Evolutionary conservation across 2,797 vertebrate genomes (phyloP).

Genomic region (Oreochromis mossambicus): DNA sequence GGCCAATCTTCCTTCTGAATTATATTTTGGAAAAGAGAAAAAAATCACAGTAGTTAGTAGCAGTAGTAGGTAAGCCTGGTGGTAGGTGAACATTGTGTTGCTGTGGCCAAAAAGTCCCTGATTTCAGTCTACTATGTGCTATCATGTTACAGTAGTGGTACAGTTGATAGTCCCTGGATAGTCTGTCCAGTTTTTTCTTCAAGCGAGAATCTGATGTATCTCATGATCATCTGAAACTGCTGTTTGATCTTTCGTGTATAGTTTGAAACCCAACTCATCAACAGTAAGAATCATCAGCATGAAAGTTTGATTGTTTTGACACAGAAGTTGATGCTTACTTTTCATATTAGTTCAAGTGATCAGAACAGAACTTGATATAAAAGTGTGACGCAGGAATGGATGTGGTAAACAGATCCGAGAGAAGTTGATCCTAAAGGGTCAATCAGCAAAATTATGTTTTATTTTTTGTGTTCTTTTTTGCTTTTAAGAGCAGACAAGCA

Average conservation of each 20-base stretch:
- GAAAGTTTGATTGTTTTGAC: background rate
- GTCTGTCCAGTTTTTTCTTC: background rate
- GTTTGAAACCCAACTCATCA: background rate
- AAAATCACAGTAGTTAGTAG: background rate
- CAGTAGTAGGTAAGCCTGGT: background rate
- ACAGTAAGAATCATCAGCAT: background rate
- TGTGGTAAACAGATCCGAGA: background rate
- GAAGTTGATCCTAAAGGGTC: background rate
- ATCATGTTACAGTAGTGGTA: background rate
- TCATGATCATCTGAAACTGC: background rate
- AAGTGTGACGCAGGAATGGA: background rate
- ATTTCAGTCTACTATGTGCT: background rate
- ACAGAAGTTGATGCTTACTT: background rate
- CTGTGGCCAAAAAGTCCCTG: background rate
- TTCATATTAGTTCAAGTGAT: too few relatives aligned
- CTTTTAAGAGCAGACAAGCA: background rate
- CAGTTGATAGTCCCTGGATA: background rate
- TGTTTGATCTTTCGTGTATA: background rate
- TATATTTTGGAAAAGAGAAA: background rate
- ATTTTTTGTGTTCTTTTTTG: background rate
- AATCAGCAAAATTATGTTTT: background rate
- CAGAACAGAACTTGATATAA: background rate
- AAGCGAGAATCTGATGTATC: background rate
- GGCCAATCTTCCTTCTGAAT: background rate
- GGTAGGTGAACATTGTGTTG: background rate